phyloP scores from a whole-genome alignment of 2,113 vertebrate species.

The Pterocles burchelli region DNA sequence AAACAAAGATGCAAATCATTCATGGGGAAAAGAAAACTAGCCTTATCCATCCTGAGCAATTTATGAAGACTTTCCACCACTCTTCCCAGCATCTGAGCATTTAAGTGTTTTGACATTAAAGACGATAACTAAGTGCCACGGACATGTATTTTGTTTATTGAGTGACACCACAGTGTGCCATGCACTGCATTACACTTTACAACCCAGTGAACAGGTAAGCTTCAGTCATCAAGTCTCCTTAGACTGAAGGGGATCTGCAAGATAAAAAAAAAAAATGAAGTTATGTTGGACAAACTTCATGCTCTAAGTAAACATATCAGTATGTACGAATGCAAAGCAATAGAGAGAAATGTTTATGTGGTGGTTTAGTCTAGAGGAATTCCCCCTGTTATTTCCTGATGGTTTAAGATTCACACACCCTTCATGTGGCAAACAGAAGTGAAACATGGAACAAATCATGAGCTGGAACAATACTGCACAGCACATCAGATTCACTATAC shows the following conservation, averaged over 20 bases:
- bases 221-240: not conserved
- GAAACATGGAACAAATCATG: slow-evolving; percentile 66
- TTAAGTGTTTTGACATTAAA: not conserved
- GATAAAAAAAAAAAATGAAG: not conserved
- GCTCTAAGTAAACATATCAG: not conserved
- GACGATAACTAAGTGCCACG: not conserved
- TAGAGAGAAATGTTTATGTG: not conserved
- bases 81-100: not conserved
- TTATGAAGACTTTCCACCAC: not conserved
- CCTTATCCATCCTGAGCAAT: not conserved
- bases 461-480: slow-evolving; percentile 40
- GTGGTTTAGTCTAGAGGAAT: slow-evolving; percentile 59
- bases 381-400: slow-evolving; percentile 54
- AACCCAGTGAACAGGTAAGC: not conserved
- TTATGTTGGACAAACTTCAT: not conserved
- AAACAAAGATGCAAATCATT: not conserved
- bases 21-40: not conserved
- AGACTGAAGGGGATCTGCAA: slow-evolving; percentile 33
- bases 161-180: not conserved
- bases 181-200: not conserved
- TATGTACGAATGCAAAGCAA: slow-evolving; percentile 24
- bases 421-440: slow-evolving; percentile 62
- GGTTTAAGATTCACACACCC: slow-evolving; percentile 31
- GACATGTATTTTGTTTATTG: slow-evolving; percentile 45
- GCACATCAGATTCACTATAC: slow-evolving; percentile 3